Conservation (phyloP, 2,113 vertebrate species). For the Bos taurus region DNA sequence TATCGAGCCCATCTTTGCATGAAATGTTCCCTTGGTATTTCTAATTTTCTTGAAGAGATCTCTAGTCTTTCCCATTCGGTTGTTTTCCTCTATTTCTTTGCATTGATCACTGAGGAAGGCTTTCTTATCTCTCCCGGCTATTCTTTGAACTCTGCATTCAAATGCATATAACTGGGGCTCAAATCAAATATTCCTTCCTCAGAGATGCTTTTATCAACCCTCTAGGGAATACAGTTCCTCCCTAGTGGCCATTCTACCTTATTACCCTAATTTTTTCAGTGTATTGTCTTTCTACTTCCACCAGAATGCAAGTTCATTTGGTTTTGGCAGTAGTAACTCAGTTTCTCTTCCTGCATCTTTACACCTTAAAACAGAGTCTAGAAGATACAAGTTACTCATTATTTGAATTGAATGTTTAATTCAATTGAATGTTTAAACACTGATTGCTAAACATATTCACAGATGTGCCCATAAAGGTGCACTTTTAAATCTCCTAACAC, state of each 20-base stretch:
- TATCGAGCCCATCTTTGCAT: neutral
- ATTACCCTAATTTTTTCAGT: neutral
- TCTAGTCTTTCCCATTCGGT: neutral
- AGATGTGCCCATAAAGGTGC: neutral
- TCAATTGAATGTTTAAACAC: neutral
- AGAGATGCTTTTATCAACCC: neutral
- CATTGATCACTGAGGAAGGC: neutral
- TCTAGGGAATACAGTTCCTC: neutral
- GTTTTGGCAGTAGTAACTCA: neutral
- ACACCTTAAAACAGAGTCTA: neutral
- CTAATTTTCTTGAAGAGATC: neutral
- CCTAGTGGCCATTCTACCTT: neutral
- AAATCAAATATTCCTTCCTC: neutral
- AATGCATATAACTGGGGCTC: neutral
- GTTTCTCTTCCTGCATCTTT: neutral
- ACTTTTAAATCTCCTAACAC: neutral
- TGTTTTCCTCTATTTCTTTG: neutral
- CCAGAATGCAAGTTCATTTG: neutral
- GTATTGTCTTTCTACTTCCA: neutral
- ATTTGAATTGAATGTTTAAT: neutral
- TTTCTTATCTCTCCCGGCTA: neutral
- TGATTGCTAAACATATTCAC: neutral
- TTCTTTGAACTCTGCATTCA: neutral
- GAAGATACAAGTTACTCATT: neutral
- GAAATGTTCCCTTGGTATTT: neutral